Percentiles rank a stretch among this genome's conserved stretches.
phyloP scores from a whole-genome alignment of 2,888 invertebrate species.

The Synergus umbraculus region DNA sequence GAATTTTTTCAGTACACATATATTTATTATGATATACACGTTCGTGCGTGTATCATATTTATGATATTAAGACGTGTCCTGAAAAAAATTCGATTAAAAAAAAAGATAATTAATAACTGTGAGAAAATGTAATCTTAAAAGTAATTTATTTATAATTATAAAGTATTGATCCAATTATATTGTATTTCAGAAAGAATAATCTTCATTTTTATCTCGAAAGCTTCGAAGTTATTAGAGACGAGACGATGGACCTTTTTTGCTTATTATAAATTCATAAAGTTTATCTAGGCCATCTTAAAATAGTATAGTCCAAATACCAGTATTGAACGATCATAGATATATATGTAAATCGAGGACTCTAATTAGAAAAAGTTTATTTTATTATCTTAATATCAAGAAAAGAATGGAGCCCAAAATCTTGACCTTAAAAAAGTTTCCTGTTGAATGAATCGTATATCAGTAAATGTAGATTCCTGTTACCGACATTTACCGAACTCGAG shows the following conservation, averaged over 20 bases:
- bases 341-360: conserved; percentile 5
- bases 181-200: background rate
- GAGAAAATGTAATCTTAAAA: background rate
- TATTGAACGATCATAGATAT: conserved; percentile 1
- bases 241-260: conserved; percentile 12
- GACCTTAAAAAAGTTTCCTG: background rate
- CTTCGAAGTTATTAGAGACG: background rate
- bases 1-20: background rate
- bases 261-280: conserved; percentile 9
- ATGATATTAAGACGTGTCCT: background rate
- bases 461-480: background rate
- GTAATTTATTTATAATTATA: background rate
- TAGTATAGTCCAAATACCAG: background rate
- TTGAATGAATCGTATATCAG: background rate
- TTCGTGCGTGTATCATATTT: background rate
- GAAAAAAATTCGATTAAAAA: no score
- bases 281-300: conserved; percentile 14
- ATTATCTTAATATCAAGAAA: background rate
- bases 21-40: background rate
- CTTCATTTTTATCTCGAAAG: background rate
- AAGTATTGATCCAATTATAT: background rate
- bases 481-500: no score
- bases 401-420: background rate
- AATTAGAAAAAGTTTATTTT: background rate
- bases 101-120: no score